Evolutionary conservation across 2,113 vertebrate species (phyloP).

Genomic region (Uria aalge): DNA sequence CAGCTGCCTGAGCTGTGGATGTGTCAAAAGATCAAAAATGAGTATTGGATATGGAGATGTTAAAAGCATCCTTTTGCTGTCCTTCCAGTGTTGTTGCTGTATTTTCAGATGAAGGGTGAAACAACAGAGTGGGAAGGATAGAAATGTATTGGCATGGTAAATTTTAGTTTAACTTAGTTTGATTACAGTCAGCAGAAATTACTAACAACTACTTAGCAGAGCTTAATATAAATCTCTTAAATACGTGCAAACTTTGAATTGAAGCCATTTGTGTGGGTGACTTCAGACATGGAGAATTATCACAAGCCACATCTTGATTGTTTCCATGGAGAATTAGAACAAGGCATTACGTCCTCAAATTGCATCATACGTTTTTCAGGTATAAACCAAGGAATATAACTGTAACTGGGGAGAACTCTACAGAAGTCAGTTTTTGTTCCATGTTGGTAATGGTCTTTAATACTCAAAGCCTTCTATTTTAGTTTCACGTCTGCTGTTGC

Average conservation of each 20-base stretch:
- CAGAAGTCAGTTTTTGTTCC: not conserved
- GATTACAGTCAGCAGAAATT: not conserved
- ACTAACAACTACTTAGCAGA: not conserved
- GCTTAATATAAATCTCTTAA: slow-evolving; percentile 12
- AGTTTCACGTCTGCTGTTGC: not conserved
- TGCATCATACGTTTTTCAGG: not conserved
- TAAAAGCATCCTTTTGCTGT: not conserved
- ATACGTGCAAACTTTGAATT: not conserved
- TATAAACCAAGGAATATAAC: not conserved
- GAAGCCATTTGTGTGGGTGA: not conserved
- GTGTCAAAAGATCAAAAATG: not conserved
- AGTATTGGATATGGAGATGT: not conserved
- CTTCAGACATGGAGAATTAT: not conserved
- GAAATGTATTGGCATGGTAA: not conserved
- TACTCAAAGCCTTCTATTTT: not conserved
- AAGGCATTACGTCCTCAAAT: not conserved
- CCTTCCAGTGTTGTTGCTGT: not conserved
- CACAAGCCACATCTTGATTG: not conserved
- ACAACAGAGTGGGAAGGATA: not conserved
- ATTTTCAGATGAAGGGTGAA: not conserved
- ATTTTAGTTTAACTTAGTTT: not conserved
- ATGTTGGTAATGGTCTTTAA: not conserved
- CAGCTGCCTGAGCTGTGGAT: not conserved
- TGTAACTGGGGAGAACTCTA: not conserved
- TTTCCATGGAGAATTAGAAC: not conserved